Evolutionary conservation across 2,113 vertebrate genomes (phyloP).

Genomic region (Pithys albifrons): DNA sequence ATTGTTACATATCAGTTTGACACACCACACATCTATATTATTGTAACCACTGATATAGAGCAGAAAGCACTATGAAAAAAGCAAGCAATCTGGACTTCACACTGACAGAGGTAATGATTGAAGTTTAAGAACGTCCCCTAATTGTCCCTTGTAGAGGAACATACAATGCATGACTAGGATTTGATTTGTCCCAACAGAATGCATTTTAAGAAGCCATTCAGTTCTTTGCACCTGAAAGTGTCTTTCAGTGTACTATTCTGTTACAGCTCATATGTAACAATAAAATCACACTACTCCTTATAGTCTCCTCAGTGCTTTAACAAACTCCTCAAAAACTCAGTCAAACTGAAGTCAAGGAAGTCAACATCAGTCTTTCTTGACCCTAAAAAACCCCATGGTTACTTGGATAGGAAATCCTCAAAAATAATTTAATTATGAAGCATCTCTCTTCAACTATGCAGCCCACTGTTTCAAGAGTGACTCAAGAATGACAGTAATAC

Average conservation of each 20-base stretch:
- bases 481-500: neutral
- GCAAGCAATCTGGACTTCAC: neutral
- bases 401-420: neutral
- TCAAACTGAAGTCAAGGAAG: neutral
- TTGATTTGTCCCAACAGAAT: neutral
- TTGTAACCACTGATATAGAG: neutral
- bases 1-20: neutral
- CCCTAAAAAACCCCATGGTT: neutral
- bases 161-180: neutral
- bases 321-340: neutral
- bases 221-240: neutral
- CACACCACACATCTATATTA: neutral
- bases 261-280: neutral
- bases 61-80: neutral
- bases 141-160: neutral
- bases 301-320: neutral
- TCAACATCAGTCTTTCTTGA: neutral
- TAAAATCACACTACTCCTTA: neutral
- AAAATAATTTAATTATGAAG: neutral
- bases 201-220: neutral
- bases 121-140: neutral
- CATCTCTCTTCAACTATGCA: neutral
- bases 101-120: neutral
- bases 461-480: neutral
- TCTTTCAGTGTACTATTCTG: neutral